phyloP scores from a whole-genome alignment of 2,113 vertebrate species.

The Burhinus oedicnemus region DNA sequence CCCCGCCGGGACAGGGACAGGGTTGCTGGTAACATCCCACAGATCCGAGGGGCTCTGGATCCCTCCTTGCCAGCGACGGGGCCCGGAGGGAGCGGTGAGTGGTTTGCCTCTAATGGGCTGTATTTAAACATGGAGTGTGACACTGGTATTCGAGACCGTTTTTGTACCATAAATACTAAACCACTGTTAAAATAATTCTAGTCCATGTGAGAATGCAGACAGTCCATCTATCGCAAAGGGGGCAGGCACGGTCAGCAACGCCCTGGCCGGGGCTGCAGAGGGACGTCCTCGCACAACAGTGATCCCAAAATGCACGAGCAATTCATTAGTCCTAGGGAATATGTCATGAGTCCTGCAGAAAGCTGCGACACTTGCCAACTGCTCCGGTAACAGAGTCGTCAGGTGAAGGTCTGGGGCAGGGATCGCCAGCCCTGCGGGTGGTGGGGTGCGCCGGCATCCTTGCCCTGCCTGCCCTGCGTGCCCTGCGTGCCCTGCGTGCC shows the following conservation, averaged over 20 bases:
- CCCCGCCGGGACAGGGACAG: no score
- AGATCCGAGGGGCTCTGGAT: no score
- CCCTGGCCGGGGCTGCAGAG: neutral
- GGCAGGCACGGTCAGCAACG: neutral
- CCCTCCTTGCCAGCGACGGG: rapidly evolving
- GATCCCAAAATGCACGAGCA: neutral
- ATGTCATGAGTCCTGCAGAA: neutral
- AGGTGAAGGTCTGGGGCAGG: neutral
- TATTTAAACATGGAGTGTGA: neutral
- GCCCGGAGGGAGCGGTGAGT: rapidly evolving
- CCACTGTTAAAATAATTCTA: neutral
- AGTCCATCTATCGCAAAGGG: neutral
- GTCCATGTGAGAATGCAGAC: neutral
- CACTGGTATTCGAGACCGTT: neutral
- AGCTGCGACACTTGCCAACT: neutral
- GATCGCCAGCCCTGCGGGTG: rapidly evolving
- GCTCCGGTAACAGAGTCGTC: neutral
- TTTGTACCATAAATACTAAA: neutral
- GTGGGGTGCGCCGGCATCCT: neutral
- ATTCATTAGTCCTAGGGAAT: neutral
- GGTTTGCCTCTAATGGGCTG: neutral
- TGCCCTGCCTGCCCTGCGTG: neutral
- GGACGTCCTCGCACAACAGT: neutral
- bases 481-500: neutral
- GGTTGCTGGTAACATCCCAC: rapidly evolving